Percentiles rank a stretch among this genome's conserved stretches.
phyloP scores from a whole-genome alignment of 2,888 invertebrate species.

The Adela reaumurella region DNA sequence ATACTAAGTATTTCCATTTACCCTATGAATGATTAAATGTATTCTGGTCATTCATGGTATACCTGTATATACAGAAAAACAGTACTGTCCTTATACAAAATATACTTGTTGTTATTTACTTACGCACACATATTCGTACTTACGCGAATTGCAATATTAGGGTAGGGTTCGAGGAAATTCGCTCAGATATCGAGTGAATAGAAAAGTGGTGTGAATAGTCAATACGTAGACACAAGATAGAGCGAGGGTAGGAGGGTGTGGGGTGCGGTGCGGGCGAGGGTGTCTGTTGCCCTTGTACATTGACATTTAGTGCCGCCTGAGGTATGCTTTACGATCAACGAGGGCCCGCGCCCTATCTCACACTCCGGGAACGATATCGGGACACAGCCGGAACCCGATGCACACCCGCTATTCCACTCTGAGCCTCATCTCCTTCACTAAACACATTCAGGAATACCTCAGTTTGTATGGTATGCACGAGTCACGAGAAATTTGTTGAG shows the following conservation, averaged over 20 bases:
- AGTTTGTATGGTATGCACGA: background rate
- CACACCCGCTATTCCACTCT: background rate
- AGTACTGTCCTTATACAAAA: no score
- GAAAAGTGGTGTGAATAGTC: conserved; percentile 8
- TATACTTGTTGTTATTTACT: no score
- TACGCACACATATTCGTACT: no score
- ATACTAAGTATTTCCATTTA: no score
- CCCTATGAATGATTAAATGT: no score
- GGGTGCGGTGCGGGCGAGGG: conserved; percentile 18
- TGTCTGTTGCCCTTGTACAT: conserved; percentile 25
- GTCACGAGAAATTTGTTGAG: background rate
- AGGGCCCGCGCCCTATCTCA: conserved; percentile 8
- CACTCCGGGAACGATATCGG: background rate
- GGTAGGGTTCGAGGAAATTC: no score
- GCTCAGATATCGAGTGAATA: no score
- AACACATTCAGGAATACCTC: background rate
- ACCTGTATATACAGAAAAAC: no score
- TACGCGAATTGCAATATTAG: no score
- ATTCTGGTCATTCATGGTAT: no score
- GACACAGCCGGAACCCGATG: conserved; percentile 2
- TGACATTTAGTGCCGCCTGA: conserved; percentile 36
- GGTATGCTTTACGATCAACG: conserved; percentile 27
- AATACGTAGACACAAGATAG: conserved; percentile 9
- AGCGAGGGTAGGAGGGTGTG: conserved; percentile 18
- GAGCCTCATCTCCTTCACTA: background rate